Evolutionary conservation across 2,888 invertebrate species (phyloP).

Genomic region (Beris morrisii): DNA sequence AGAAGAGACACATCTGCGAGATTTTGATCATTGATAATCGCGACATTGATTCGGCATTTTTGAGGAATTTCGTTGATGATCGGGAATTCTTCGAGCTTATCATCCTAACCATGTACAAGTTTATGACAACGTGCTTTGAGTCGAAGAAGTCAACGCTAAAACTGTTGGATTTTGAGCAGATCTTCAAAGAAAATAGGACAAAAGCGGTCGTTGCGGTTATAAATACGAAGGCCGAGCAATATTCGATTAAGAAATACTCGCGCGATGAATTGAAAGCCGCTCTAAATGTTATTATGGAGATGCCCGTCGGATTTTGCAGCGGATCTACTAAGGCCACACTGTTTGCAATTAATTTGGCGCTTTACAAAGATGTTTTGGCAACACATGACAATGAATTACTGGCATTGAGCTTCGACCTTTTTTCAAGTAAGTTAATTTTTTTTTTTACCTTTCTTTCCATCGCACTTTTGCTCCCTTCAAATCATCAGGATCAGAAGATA

Average conservation of each 20-base stretch:
- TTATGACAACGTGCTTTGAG: constrained; percentile 39
- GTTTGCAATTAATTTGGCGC: constrained; percentile 46
- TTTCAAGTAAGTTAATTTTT: constrained; percentile 42
- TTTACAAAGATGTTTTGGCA: constrained; percentile 47
- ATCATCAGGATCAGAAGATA: no score
- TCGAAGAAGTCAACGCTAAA: constrained; percentile 43
- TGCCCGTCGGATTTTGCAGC: constrained; percentile 47
- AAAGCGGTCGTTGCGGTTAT: constrained; percentile 33
- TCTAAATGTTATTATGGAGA: constrained; percentile 42
- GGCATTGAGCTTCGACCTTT: constrained; percentile 39
- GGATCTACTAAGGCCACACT: constrained; percentile 45
- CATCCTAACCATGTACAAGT: constrained; percentile 43
- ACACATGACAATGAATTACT: constrained; percentile 40
- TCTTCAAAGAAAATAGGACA: not conserved
- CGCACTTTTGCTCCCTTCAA: no score
- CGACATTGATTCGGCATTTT: constrained; percentile 32
- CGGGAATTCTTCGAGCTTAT: constrained; percentile 47
- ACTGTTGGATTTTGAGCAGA: constrained; percentile 40
- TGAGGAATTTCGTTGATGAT: constrained; percentile 40
- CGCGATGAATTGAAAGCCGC: constrained; percentile 38
- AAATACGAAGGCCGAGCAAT: constrained; percentile 29
- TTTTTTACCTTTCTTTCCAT: no score
- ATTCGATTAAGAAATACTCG: constrained; percentile 42
- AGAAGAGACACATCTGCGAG: constrained; percentile 45
- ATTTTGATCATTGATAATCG: constrained; percentile 30